phyloP scores from a whole-genome alignment of 1,140 invertebrate species.

The Ooceraea biroi region DNA sequence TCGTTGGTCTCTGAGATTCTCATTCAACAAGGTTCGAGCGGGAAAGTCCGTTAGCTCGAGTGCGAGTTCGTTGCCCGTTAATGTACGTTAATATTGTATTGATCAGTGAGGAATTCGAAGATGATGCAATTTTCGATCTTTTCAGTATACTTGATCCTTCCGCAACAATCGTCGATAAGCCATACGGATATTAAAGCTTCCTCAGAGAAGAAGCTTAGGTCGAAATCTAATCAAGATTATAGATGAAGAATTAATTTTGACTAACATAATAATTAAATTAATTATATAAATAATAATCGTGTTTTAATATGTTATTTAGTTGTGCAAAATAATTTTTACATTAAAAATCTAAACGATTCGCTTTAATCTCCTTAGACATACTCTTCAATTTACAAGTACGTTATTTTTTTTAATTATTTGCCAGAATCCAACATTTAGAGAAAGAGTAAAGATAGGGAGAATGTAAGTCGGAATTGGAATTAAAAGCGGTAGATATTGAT shows the following conservation, averaged over 20 bases:
- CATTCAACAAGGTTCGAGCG: slow-evolving; percentile 35
- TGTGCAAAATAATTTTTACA: background rate
- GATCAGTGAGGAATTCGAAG: slow-evolving; percentile 36
- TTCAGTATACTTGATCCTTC: slow-evolving; percentile 11
- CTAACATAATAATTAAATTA: background rate
- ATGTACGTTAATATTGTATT: slow-evolving; percentile 49
- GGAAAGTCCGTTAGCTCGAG: slow-evolving; percentile 44
- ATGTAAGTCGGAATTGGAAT: background rate
- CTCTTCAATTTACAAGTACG: slow-evolving; percentile 4
- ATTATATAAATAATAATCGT: background rate
- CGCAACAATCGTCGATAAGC: slow-evolving; percentile 1
- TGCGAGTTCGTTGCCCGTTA: slow-evolving; percentile 53
- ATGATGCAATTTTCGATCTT: slow-evolving; percentile 11
- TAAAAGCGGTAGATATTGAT: background rate
- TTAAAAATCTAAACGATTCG: background rate
- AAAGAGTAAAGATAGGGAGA: too few species aligned
- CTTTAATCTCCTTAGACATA: background rate
- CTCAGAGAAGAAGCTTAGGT: background rate
- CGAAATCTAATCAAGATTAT: background rate
- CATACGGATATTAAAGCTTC: background rate
- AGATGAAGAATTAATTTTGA: background rate
- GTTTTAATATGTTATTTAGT: slow-evolving; percentile 1
- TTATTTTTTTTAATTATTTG: background rate
- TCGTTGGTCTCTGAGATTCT: slow-evolving; percentile 18
- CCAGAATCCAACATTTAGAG: background rate